Conservation (phyloP, 30 jellyfish, hydroid and myxozoan genomes). For the Pelagia noctiluca region DNA sequence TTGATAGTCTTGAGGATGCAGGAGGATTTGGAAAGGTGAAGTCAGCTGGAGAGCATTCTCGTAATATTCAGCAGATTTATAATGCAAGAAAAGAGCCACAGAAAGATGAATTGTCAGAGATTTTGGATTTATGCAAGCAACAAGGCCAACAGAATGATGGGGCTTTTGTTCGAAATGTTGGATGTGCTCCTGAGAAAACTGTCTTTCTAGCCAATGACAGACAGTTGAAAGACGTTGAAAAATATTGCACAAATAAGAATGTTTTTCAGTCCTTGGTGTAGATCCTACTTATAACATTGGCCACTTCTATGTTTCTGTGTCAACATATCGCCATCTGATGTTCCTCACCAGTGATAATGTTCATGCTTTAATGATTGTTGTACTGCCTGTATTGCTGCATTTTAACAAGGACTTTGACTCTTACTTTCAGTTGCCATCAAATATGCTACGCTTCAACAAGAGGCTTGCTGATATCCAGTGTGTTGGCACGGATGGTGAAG, state of each 20-base stretch:
- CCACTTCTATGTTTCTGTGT: conserved; percentile 9
- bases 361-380: conserved; percentile 23
- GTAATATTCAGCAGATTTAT: background rate
- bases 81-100: conserved; percentile 11
- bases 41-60: conserved; percentile 5
- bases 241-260: conserved; percentile 8
- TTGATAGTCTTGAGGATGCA: conserved; percentile 12
- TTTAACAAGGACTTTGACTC: conserved; percentile 15
- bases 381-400: conserved; percentile 12
- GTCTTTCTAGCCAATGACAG: conserved; percentile 5
- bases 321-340: conserved; percentile 15
- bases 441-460: conserved; percentile 5
- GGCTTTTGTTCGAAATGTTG: conserved; percentile 17
- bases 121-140: conserved; percentile 10
- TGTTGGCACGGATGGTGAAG: conserved; percentile 25
- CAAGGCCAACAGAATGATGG: background rate
- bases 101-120: conserved; percentile 2
- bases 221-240: conserved; percentile 15
- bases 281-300: conserved; percentile 21
- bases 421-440: conserved; percentile 30
- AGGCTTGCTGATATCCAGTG: background rate
- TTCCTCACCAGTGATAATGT: conserved; percentile 1
- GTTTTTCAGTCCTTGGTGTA: conserved; percentile 14
- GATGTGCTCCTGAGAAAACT: conserved; percentile 14
- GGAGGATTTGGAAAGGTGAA: conserved; percentile 31